Percentiles rank a stretch among this genome's conserved stretches.
phyloP scores from a whole-genome alignment of 2,113 vertebrate species.

The Orycteropus afer region DNA sequence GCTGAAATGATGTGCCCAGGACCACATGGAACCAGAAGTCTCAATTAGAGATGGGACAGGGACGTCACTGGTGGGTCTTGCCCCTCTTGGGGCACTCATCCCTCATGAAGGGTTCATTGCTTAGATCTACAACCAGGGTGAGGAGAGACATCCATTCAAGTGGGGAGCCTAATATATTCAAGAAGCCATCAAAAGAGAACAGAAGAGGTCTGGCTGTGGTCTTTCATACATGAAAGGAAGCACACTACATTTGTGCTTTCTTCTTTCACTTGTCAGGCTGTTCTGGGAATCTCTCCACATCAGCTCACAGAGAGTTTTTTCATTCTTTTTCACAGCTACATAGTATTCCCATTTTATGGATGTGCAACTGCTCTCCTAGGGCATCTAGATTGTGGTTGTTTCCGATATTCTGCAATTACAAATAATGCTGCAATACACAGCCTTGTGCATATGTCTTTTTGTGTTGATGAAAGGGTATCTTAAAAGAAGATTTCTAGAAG shows the following conservation, averaged over 20 bases:
- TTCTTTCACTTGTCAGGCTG: background rate
- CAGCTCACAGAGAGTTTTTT: background rate
- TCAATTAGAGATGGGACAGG: too few relatives aligned
- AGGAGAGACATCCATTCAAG: background rate
- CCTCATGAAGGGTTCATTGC: background rate
- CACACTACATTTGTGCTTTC: background rate
- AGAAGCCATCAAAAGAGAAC: background rate
- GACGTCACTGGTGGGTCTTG: background rate
- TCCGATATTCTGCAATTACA: background rate
- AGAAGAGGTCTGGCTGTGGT: background rate
- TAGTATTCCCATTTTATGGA: background rate
- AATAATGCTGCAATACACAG: background rate
- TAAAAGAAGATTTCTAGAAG: background rate
- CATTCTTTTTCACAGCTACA: background rate
- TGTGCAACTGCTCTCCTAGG: background rate
- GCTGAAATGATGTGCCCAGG: background rate
- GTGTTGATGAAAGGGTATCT: background rate
- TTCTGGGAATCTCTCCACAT: background rate
- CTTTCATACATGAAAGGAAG: background rate
- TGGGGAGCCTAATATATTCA: background rate
- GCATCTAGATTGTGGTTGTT: background rate
- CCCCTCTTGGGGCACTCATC: background rate
- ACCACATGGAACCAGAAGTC: background rate
- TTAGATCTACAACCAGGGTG: background rate
- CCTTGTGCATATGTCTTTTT: background rate